Evolutionary conservation across 92 coral and sea anemone genomes (phyloP), one percentile per base, ranked within the genome.

Genomic region (Epizoanthus fatuus): DNA sequence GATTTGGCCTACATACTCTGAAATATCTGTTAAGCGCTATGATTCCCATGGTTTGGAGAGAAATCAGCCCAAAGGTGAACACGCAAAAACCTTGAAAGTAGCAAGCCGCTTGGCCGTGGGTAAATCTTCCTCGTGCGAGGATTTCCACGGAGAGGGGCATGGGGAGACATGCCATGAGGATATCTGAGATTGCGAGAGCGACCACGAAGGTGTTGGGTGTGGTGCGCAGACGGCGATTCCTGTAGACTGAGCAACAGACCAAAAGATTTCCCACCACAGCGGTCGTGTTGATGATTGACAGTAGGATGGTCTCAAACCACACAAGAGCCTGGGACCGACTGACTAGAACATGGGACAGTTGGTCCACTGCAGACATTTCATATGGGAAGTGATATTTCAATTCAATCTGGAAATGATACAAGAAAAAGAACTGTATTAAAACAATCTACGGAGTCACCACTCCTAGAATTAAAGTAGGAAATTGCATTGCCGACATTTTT

Each of bases 121-220:
- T 51, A 89, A 94, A 94, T n/a, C 13, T 35, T 5, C 97, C 95
- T 1, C 44, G 81, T 7, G 78, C 49, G 15, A 91, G 87, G 1
- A 89, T 89, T 9, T 15, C 88, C 5, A 89, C 84, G 2, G 97
- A 53, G 19, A 89, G 87, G n/a, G 93, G 93, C 90, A 11, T 94
- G 64, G 95, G 85, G 58, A 86, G 83, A 14, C 91, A 62, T 0
- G 94, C 87, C 91, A 89, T 91, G 1, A 88, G 59, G 47, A 94
- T 94, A n/a, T 94, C 95, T 29, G 93, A 88, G 40, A 91, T 67
- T 10, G 93, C 93, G 79, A 94, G 71, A 2, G 97, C 93, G 13
- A 91, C 82, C 13, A 91, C 85, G 65, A 91, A 91, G 69, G 79
- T 86, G 63, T 91, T 94, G 4, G 94, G 66, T 59, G 91, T 79